Percentiles rank a stretch among this genome's conserved stretches.
phyloP scores from a whole-genome alignment of 2,113 vertebrate genomes.

The Notothenia rossii region DNA sequence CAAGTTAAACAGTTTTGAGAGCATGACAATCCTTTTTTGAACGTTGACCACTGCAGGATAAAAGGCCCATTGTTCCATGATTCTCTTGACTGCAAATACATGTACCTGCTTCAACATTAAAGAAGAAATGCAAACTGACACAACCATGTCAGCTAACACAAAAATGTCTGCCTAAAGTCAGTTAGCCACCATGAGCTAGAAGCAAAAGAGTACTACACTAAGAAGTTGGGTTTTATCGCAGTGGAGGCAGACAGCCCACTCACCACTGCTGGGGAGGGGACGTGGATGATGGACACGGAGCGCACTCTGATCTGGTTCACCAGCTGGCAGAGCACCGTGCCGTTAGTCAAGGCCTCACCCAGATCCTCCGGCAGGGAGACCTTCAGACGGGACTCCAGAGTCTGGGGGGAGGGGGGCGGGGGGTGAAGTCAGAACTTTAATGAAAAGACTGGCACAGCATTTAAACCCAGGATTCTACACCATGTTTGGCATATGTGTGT shows the following conservation, averaged over 20 bases:
- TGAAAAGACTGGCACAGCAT: no score
- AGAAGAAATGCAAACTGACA: no score
- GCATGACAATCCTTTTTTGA: not conserved
- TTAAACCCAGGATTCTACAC: no score
- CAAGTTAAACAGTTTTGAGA: not conserved
- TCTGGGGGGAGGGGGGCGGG: constrained; percentile 62
- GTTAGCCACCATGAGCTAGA: no score
- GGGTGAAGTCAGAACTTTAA: not conserved
- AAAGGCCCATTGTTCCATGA: no score
- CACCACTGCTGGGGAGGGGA: constrained; percentile 93
- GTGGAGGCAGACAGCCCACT: constrained; percentile 51
- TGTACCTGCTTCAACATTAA: no score
- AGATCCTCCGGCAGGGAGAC: constrained; percentile 85
- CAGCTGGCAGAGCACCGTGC: constrained; percentile 91
- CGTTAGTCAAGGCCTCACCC: constrained; percentile 86
- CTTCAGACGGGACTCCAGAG: constrained; percentile 86
- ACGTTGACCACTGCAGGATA: not conserved
- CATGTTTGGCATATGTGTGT: no score
- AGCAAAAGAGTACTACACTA: no score
- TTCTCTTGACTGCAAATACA: no score
- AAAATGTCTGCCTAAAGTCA: no score
- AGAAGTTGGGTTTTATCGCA: no score
- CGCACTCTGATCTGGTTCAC: constrained; percentile 89
- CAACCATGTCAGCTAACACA: no score
- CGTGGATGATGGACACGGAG: constrained; percentile 89